Base-by-base conservation (phyloP, 23 tunicate species). In the Phallusia fumigata region DNA sequence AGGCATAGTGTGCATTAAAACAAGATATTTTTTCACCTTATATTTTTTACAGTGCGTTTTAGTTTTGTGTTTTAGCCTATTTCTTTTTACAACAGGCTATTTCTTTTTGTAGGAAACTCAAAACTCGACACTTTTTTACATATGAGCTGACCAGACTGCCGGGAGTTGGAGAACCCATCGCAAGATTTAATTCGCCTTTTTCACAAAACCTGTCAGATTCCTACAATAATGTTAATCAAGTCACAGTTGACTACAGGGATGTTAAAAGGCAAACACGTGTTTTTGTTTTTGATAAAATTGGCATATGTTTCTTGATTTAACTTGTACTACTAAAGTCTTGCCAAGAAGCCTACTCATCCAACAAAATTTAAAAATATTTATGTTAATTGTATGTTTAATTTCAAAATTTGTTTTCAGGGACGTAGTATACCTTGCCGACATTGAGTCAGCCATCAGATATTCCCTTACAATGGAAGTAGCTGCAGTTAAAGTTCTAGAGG, bases 381-480 rank as follows among this genome's bases (percentile, higher is more conserved):
- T n/a, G n/a, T n/a, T n/a, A n/a, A n/a, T n/a, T n/a, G n/a, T n/a
- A n/a, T n/a, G n/a, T n/a, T n/a, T 40, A 40, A 40, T 40, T 40
- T 5, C 10, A 10, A 10, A 40, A 5, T 2, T 74, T 74, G 12
- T 80, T 75, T 87, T 18, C 77, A 93, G 98, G 81, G 45, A 72
- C 35, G 22, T 12, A 22, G 85, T 83, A 5, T 93, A 93, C 44
- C 76, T 93, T 33, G 93, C 93, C 47, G 98, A 93, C 50, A 58
- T 93, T 35, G 98, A 93, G 65, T 93, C 98, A 34, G 98, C 88
- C 0, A 24, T 93, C 30, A 77, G 82, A 0, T 88, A 93, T 44
- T 35, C 85, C 32, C 73, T 93, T n/a, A 44, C 86, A 0, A 76
- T 88, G 65, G 98, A 93, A 79, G 72, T 93, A 0, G 44, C 85